Base-by-base conservation (phyloP, 2,797 vertebrate genomes). In the Brachyalestes nurse region DNA sequence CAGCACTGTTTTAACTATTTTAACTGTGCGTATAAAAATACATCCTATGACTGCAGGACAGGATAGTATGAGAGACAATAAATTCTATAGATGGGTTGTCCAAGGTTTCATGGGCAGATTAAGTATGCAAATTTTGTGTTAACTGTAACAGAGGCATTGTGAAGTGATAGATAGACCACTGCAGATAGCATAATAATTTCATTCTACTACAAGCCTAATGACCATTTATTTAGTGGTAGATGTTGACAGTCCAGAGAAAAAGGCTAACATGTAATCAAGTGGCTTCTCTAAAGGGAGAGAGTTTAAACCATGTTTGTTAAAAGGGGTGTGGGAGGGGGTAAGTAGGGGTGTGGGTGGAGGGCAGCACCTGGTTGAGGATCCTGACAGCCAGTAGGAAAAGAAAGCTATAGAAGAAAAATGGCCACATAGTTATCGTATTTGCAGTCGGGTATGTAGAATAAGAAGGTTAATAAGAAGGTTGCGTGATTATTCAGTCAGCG, bases 171-270 rank as follows among this genome's bases (percentile, higher is more conserved):
- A 38, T 14, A 9, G 21, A 60, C 7, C 57, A 38, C 7, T 62
- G 34, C 34, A 65, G 8, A 40, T 8, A 40, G 62, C 17, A 40
- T 19, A 64, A 64, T 38, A 34, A 64, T n/a, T n/a, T 38, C 7
- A 19, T 38, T 38, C 19, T 7, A 65, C 34, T 17, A 65, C 25
- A 14, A 62, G 16, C 14, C 28, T 65, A 65, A 65, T 65, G 61
- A 55, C 2, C 53, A 0, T 6, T 58, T 28, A 9, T 25, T 61
- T 9, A 38, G 62, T 65, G 62, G 1, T 40, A n/a, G 62, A 65
- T 19, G 62, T 10, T n/a, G 62, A 40, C 62, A 65, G 28, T 40
- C 16, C 34, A 65, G 62, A 65, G 14, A 65, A 65, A 60, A 65
- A 40, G 62, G 9, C 34, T 65, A 34, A n/a, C 62, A 19, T 65